Base-by-base conservation (phyloP, 2,797 vertebrate species). In the Champsocephalus gunnari region DNA sequence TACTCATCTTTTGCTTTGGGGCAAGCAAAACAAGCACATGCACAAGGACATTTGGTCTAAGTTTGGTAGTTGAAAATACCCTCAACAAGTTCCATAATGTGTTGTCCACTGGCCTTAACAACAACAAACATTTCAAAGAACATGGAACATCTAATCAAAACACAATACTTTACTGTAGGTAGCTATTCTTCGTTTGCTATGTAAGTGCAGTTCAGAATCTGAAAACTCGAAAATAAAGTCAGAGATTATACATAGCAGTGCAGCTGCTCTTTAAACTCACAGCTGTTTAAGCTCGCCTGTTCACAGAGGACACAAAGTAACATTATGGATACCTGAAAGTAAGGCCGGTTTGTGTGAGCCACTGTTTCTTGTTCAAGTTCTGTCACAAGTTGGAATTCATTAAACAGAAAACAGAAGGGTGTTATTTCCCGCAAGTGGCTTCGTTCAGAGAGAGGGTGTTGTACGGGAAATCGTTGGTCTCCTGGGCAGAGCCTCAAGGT, bases 401-500 rank as follows among this genome's bases (percentile, higher is more conserved):
- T 79, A 58, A 81, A 87, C 82, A 71, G 66, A 63, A 58, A 81
- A 87, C 82, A 71, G 66, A 63, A 60, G n/a, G 69, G 66, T 78
- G 70, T 87, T 81, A 79, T 87, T 88, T 83, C 64, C 61, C 81
- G 66, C 48, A 47, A 57, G 83, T 72, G 63, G 61, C 83, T 45
- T 44, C 5, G 47, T 61, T 77, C 43, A 14, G 47, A 61, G 55
- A 73, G 66, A 70, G 62, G 73, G 71, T 68, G 68, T 71, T 71
- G 62, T 57, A 60, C 44, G 66, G 57, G 58, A 81, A 84, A 84
- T 73, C 80, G 6, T 82, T 88, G 81, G 75, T 81, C 90, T 88
- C 87, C 78, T 71, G 59, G 51, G 69, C 73, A 76, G 79, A 84
- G 87, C 79, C 80, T 82, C 68, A 14, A 67, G 86, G 73, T 89